A percentile compares a stretch with the other conserved stretches of the same genome.
Evolutionary conservation across 2,888 invertebrate species (phyloP).

Genomic region (Salpingus planirostris): DNA sequence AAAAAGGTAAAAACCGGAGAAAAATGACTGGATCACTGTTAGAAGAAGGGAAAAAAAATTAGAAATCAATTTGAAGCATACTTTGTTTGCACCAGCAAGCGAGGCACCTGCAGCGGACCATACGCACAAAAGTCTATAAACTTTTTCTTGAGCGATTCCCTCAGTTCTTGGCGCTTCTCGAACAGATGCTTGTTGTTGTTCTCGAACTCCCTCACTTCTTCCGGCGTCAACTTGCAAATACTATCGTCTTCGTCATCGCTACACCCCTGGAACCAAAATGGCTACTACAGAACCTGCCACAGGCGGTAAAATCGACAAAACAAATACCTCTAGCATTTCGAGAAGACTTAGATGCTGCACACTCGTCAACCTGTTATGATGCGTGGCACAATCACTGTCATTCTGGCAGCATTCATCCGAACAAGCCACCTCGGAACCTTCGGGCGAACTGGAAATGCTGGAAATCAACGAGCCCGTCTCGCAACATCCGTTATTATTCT

Average conservation of each 20-base stretch:
- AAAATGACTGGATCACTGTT: constrained; percentile 4
- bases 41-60: constrained; percentile 7
- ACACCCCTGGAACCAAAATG: constrained; percentile 52
- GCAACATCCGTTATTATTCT: constrained; percentile 65
- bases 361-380: constrained; percentile 32
- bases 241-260: constrained; percentile 70
- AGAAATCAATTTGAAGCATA: constrained; percentile 35
- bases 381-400: constrained; percentile 42
- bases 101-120: constrained; percentile 41
- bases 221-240: constrained; percentile 73
- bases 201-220: constrained; percentile 81
- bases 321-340: constrained; percentile 76
- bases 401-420: constrained; percentile 76
- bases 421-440: constrained; percentile 84
- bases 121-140: constrained; percentile 71
- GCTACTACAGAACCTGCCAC: neutral
- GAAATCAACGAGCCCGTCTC: constrained; percentile 61
- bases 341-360: constrained; percentile 58
- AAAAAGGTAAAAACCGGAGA: constrained; percentile 4
- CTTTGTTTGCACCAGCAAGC: constrained; percentile 37
- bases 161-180: constrained; percentile 71
- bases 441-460: constrained; percentile 76
- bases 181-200: constrained; percentile 68
- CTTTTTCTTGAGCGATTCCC: constrained; percentile 71
- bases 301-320: constrained; percentile 1